Evolutionary conservation across 2,797 vertebrate species (phyloP), one percentile per base, ranked within the genome.

Genomic region (Clarias pachynema): DNA sequence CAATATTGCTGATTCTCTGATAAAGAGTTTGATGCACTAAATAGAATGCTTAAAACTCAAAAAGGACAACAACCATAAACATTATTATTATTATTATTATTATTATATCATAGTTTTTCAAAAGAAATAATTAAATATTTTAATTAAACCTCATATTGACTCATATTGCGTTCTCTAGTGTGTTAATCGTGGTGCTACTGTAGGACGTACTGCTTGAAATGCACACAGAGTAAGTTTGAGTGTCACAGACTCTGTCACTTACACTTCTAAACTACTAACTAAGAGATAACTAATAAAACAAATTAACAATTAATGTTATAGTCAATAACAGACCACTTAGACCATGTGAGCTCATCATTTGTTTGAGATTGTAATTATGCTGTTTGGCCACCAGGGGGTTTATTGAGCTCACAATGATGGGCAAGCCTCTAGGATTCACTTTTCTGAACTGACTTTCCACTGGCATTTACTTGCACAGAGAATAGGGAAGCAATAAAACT

Each of bases 191-290:
- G 77, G 84, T 68, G 66, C 82, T 90, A 49, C 44, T 49, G 44
- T 12, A 89, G 89, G 93, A 93, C 91, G 40, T 53, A 60, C 22
- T 60, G 56, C 24, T 56, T 59, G 74, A 77, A 77, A 77, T 77
- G 53, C 81, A 89, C 87, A 89, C 89, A 89, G 77, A 87, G 84
- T 75, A 4, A 44, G 56, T 18, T 22, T 1, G 59, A 81, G 26
- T 81, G 53, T 81, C 79, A 62, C 57, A 60, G 8, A 62, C 24
- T 57, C 87, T 82, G 57, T 86, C 90, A 92, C 88, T 89, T 87
- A 79, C 84, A 84, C 82, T 79, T 86, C 59, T 72, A 77, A 85
- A 73, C 59, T 81, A 66, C 80, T 65, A 72, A 72, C 84, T 57
- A 79, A 74, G 87, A 84, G 80, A 88, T 88, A 85, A 75, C 60